Base-by-base conservation (phyloP, 2,888 invertebrate species). In the Marronus borbonicus region DNA sequence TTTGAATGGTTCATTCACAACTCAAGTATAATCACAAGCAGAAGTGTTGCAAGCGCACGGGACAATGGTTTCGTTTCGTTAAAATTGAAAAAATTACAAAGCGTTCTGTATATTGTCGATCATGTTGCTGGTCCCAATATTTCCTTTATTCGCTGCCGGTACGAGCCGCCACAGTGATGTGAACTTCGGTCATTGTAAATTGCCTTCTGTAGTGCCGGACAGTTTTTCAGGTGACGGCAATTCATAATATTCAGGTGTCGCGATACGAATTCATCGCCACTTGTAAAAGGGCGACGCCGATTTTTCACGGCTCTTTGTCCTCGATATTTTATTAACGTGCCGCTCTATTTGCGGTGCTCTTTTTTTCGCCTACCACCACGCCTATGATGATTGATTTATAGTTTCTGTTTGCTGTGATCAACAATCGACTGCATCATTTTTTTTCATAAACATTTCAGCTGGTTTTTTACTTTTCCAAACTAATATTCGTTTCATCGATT, bases 201-300 rank as follows among this genome's bases (percentile, higher is more conserved):
- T 20, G 70, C 70, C 52, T 55, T 36, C 60, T 74, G 60, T 49
- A 24, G 60, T 49, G 62, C 28, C 5, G 20, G 10, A 49, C 28
- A 60, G 72, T 74, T 74, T 62, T 74, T 74, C 72, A 62, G 60
- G 60, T 74, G 72, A 44, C 72, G 60, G 60, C 72, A 60, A 62
- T 74, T 74, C 72, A 74, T 74, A 74, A 74, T 39, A 77, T 77
- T 77, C 77, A 77, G 77, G 77, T 72, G 77, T 66, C 65, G 68
- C 76, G 36, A 31, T 55, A 77, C 62, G 72, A 78, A 76, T 78
- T 69, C 78, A 78, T 69, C 78, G 75, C 69, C 78, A 69, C 78
- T 78, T 76, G 75, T 78, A 52, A 76, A 78, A 75, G 68, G 72
- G 55, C 72, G 62, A 75, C 76, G 66, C 28, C 78, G 69, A 78